Conservation (phyloP, 2,113 vertebrate genomes). For the Chaetorhynchus papuensis region DNA sequence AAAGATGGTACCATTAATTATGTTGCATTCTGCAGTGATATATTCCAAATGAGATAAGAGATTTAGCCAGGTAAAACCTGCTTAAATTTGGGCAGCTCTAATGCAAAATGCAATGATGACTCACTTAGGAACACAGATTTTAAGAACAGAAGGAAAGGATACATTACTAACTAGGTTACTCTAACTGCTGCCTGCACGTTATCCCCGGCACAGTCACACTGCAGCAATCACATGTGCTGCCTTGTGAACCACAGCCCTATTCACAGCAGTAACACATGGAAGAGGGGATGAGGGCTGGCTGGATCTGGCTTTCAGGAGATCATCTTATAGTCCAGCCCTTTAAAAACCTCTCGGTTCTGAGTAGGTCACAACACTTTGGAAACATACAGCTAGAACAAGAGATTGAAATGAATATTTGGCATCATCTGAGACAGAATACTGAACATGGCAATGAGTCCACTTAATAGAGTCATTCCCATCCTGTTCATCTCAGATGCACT, state of each 20-base stretch:
- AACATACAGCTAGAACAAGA: background rate
- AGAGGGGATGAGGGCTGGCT: background rate
- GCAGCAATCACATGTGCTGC: conserved; percentile 1
- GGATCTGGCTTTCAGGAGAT: background rate
- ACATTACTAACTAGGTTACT: background rate
- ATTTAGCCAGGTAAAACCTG: background rate
- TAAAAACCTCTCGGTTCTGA: background rate
- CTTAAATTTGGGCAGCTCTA: background rate
- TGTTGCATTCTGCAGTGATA: background rate
- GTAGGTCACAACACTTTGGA: background rate
- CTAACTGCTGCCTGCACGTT: background rate
- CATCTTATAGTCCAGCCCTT: background rate
- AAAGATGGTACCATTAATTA: background rate
- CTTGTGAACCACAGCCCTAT: background rate
- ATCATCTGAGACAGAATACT: background rate
- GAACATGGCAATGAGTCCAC: background rate
- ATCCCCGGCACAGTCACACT: background rate
- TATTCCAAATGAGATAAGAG: background rate
- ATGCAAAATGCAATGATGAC: background rate
- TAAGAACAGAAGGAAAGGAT: conserved; percentile 1
- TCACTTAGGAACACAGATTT: background rate
- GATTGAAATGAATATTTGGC: background rate
- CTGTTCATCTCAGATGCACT: background rate
- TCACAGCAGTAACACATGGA: background rate
- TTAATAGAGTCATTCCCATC: background rate